Base-by-base conservation (phyloP, 2,113 vertebrate genomes). In the Anser cygnoides region DNA sequence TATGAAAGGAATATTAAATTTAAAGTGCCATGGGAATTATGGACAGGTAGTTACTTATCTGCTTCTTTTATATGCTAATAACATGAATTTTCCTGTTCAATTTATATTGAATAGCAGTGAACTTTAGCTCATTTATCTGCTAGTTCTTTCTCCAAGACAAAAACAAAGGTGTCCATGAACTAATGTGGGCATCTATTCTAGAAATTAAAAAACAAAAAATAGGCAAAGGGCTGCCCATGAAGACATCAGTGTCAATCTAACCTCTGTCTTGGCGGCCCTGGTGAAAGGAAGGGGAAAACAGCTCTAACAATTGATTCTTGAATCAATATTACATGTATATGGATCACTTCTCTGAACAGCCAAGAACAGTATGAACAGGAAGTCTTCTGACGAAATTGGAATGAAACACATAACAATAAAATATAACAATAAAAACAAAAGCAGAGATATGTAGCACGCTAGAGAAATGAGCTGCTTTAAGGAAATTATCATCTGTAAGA, bases 371-470 rank as follows among this genome's bases (percentile, higher is more conserved):
- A 81, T 20, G 49, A 91, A 61, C 11, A 25, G 35, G 72, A 17
- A 75, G 6, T 37, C 49, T 93, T 49, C 67, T 74, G 31, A 93
- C n/a, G 57, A 83, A 93, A 39, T 10, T 55, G n/a, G 46, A 86
- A 74, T 37, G 3, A 86, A 94, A 76, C 23, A 25, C 0, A 0
- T 39, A 90, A 44, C 46, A 22, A 22, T 49, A 49, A 49, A 49
- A 49, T n/a, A 54, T 5, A 93, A 46, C 55, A 90, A 66, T 61
- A 87, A 93, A 91, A 89, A 12, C 73, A 89, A 62, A 91, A 82
- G 52, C 57, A 79, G 61, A 70, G 18, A 76, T 4, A 54, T 13
- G 50, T 7, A 89, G 70, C 39, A 62, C n/a, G 39, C 18, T 82
- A 43, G 54, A 92, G 33, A 75, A 7, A 4, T 0, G 14, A 89